A percentile compares a stretch with the other conserved stretches of the same genome.
Evolutionary conservation across 2,797 vertebrate genomes (phyloP).

Genomic region (Microcaecilia unicolor): DNA sequence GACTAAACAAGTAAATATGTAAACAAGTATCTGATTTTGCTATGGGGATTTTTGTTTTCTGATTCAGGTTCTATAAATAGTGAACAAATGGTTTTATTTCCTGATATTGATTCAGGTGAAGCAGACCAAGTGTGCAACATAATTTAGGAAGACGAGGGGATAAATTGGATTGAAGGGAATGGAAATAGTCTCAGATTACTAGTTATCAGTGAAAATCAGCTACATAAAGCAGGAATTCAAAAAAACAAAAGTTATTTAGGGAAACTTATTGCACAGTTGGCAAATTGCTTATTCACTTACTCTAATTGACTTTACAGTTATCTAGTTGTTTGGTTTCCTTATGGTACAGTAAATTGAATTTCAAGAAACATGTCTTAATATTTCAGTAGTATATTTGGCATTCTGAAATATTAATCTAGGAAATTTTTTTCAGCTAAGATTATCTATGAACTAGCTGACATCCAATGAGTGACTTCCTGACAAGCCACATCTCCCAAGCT

Average conservation of each 20-base stretch:
- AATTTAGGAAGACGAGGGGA: not conserved
- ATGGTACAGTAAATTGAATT: not conserved
- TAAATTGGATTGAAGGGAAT: not conserved
- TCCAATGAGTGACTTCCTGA: too few species aligned
- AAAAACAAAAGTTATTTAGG: not conserved
- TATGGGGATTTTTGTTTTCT: too few species aligned
- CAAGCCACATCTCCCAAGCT: too few species aligned
- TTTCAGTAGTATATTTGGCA: not conserved
- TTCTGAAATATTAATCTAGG: too few species aligned
- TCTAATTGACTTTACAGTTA: not conserved
- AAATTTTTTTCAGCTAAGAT: too few species aligned
- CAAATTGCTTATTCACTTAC: not conserved
- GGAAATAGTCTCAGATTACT: not conserved
- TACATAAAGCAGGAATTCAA: not conserved
- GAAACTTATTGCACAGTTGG: not conserved
- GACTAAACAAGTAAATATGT: too few species aligned
- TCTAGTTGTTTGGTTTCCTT: rapidly evolving
- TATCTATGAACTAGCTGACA: too few species aligned
- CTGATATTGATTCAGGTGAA: not conserved
- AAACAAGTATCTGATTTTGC: too few species aligned
- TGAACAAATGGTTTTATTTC: not conserved
- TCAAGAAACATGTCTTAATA: not conserved
- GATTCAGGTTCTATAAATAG: too few species aligned
- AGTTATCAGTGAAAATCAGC: not conserved
- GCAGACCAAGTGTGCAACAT: not conserved